Conservation (phyloP, 2,113 vertebrate genomes). For the Callipepla californica region DNA sequence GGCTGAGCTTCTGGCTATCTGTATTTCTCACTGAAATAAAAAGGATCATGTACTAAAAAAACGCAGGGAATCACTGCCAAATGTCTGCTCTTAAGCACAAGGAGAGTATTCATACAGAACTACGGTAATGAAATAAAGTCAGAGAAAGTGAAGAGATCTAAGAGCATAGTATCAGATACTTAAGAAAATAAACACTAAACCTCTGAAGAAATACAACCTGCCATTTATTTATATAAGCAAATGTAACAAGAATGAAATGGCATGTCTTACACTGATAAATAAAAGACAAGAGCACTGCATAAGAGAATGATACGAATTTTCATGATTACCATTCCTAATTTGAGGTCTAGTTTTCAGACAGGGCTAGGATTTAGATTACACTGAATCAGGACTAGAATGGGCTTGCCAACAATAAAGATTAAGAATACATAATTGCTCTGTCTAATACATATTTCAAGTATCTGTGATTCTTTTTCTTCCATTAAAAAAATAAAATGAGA, state of each 20-base stretch:
- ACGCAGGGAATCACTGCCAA: not conserved
- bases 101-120: not conserved
- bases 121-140: not conserved
- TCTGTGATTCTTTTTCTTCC: not conserved
- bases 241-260: not conserved
- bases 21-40: not conserved
- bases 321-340: not conserved
- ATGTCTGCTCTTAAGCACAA: not conserved
- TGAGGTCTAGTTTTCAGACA: conserved; percentile 34
- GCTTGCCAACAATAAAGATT: conserved; percentile 36
- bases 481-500: not conserved
- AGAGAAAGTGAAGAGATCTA: not conserved
- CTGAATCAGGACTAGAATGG: conserved; percentile 9
- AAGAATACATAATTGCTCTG: not conserved
- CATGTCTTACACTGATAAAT: not conserved
- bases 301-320: not conserved
- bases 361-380: conserved; percentile 24
- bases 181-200: not conserved
- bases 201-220: not conserved
- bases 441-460: not conserved
- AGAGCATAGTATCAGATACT: not conserved
- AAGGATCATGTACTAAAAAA: not conserved
- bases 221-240: not conserved
- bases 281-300: not conserved
- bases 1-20: not conserved